Conservation (phyloP, 2,797 vertebrate species). For the Meda fulgida region DNA sequence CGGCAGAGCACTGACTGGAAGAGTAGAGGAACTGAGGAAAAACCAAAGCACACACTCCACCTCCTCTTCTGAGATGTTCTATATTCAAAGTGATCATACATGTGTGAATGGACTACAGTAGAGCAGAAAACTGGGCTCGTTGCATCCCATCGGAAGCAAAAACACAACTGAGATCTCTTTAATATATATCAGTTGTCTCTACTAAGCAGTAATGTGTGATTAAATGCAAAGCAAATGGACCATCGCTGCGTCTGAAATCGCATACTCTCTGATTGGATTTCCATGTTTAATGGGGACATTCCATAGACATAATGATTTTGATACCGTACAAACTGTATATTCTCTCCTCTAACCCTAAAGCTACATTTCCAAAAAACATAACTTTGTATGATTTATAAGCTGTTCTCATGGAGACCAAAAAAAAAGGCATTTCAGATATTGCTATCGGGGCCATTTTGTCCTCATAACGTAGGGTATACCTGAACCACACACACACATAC, state of each 20-base stretch:
- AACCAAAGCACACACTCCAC: not conserved
- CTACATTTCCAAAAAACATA: not conserved
- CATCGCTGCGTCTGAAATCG: not conserved
- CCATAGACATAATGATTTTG: not conserved
- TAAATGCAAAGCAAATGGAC: not conserved
- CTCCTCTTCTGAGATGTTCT: slow-evolving; percentile 5
- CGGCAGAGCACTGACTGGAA: slow-evolving; percentile 53
- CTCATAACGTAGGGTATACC: not conserved
- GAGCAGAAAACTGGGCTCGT: not conserved
- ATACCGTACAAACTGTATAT: not conserved
- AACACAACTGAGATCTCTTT: not conserved
- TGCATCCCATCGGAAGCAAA: not conserved
- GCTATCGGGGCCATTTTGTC: not conserved
- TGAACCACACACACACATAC: not conserved
- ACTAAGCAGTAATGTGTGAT: slow-evolving; percentile 4
- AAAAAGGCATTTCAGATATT: not conserved
- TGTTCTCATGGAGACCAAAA: not conserved
- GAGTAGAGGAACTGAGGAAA: slow-evolving; percentile 34
- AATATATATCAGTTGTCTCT: not conserved
- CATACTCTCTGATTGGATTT: not conserved
- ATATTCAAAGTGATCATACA: slow-evolving; percentile 13
- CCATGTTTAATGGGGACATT: not conserved
- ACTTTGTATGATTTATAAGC: not conserved
- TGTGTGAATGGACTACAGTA: not conserved
- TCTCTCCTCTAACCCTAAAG: not conserved